A percentile compares a stretch with the other conserved stretches of the same genome.
Conservation (phyloP, 1,140 invertebrate genomes). For the Augochlora pura region DNA sequence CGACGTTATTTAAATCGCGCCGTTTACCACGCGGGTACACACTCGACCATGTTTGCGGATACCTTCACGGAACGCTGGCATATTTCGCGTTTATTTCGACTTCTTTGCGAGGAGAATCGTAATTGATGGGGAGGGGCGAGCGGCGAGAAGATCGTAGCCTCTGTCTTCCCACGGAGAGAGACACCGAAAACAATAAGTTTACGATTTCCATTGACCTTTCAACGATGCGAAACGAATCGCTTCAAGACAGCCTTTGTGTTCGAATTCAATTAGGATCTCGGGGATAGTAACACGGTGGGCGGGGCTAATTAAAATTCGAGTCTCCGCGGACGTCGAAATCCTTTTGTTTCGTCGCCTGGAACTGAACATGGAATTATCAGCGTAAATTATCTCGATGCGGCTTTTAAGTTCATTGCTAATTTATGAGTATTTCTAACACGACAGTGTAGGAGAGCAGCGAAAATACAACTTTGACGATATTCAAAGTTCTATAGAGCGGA, state of each 20-base stretch:
- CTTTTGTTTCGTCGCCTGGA: not conserved
- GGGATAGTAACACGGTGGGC: not conserved
- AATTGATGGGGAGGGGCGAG: not conserved
- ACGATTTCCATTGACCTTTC: not conserved
- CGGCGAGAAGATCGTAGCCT: not conserved
- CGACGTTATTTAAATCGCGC: not conserved
- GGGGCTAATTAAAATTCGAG: conserved; percentile 18
- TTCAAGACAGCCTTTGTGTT: not conserved
- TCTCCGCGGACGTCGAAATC: not conserved
- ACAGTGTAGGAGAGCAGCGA: no score
- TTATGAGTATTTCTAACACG: no score
- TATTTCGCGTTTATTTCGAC: not conserved
- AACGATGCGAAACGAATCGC: not conserved
- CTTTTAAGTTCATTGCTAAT: no score
- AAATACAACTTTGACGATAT: no score
- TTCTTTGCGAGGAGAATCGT: no score
- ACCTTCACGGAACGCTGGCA: not conserved
- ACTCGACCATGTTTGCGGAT: not conserved
- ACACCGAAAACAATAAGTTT: not conserved
- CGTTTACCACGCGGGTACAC: not conserved
- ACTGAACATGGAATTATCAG: not conserved
- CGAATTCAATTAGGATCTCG: conserved; percentile 10
- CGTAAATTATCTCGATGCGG: no score
- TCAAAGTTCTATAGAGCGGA: no score
- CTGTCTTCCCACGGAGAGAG: no score